Base-by-base conservation (phyloP, 2,888 invertebrate genomes). In the Limnephilus auricula region DNA sequence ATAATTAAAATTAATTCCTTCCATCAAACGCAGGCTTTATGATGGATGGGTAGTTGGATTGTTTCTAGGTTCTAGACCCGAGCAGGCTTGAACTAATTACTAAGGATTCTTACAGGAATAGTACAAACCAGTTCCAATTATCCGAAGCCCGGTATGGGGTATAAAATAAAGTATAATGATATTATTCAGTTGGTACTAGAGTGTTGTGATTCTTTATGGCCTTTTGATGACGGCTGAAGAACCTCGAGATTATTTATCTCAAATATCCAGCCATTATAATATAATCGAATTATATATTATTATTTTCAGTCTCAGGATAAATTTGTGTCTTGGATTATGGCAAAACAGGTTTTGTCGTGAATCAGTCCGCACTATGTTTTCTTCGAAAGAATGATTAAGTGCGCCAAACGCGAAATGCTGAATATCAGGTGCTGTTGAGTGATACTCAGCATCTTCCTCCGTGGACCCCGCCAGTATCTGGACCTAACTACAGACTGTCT, bases 281-380 rank as follows among this genome's bases (percentile, higher is more conserved):
- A 65, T n/a, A 4, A 9, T n/a, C 65, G 65, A 25, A 65, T 65
- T 65, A 65, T 65, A n/a, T 65, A 65, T 25, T 65, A 50, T 50
- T 18, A 65, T 65, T 6, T n/a, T n/a, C n/a, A 65, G 25, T 65
- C 65, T n/a, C n/a, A 25, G 25, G n/a, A 65, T 65, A 65, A 65
- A n/a, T 65, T 65, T 65, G 25, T 9, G 65, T 65, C 65, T 65
- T 65, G 25, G 25, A 65, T 65, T 9, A 2, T n/a, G n/a, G 30
- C n/a, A 40, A 45, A 84, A 85, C 85, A 37, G 85, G 85, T 85
- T 85, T n/a, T 85, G 12, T 85, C 45, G 85, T 85, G 85, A 85
- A 85, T 85, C 85, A 85, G 37, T 40, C 34, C 25, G 37, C 5
- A 40, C 25, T 45, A n/a, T 32, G 34, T 34, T 65, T 85, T 85